Evolutionary conservation across 2,888 invertebrate genomes (phyloP).

Genomic region (Proisotoma minuta): DNA sequence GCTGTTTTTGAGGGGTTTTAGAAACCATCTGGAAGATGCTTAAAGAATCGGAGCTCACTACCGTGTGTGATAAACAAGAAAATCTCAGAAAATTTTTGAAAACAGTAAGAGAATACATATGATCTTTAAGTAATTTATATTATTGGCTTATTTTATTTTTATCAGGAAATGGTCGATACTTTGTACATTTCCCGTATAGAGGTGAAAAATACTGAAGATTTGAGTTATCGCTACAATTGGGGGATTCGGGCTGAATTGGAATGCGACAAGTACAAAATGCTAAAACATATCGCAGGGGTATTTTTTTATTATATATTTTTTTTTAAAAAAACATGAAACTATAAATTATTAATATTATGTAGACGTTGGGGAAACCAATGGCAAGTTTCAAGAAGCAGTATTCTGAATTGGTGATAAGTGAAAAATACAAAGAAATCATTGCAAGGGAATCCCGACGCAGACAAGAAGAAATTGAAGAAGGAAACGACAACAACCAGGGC

Average conservation of each 20-base stretch:
- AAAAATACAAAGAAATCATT: neutral
- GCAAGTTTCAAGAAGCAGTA: constrained; percentile 8
- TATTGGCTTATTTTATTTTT: neutral
- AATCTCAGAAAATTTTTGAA: constrained; percentile 14
- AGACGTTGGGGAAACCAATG: neutral
- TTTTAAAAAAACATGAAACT: neutral
- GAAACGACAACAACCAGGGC: neutral
- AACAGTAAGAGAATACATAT: constrained; percentile 14
- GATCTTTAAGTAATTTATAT: neutral
- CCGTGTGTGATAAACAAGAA: neutral
- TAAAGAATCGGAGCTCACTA: neutral
- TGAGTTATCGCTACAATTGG: constrained; percentile 12
- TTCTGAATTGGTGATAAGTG: neutral
- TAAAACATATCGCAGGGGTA: constrained; percentile 20
- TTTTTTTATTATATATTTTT: neutral
- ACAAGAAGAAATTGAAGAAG: neutral
- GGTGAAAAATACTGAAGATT: neutral
- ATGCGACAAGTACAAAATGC: constrained; percentile 15
- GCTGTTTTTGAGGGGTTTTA: too few species aligned
- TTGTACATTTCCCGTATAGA: constrained; percentile 14
- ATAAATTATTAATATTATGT: neutral
- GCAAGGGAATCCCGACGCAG: neutral
- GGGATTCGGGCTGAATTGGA: constrained; percentile 21
- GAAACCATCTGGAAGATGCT: constrained; percentile 18
- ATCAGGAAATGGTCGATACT: constrained; percentile 19